Evolutionary conservation across 1,140 invertebrate genomes (phyloP).

Genomic region (Idris sp.): DNA sequence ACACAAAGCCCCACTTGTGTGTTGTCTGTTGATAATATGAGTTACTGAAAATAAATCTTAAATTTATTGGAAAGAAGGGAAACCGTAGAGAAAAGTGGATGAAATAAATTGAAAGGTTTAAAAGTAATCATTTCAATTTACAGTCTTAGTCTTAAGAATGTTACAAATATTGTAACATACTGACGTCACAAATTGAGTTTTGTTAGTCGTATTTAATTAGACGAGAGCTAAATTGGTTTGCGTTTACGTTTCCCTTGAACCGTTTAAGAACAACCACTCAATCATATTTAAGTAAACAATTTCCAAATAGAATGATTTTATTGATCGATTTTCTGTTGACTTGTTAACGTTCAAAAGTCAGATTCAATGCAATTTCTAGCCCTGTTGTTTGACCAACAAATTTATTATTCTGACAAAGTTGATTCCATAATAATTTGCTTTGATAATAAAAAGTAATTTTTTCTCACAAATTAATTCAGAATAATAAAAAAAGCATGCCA

Average conservation of each 20-base stretch:
- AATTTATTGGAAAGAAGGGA: conserved; percentile 14
- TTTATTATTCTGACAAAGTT: too few relatives aligned
- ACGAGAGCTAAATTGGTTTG: not conserved
- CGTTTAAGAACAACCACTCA: not conserved
- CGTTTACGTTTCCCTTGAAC: not conserved
- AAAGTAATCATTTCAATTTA: conserved; percentile 29
- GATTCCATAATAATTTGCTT: too few relatives aligned
- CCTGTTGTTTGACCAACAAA: too few relatives aligned
- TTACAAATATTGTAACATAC: conserved; percentile 9
- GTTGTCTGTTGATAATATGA: conserved; percentile 3
- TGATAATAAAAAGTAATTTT: too few relatives aligned
- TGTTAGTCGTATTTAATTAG: too few relatives aligned
- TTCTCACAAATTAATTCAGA: too few relatives aligned
- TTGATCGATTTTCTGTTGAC: too few relatives aligned
- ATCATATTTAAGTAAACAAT: conserved; percentile 8
- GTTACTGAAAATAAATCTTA: conserved; percentile 17
- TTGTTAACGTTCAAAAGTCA: too few relatives aligned
- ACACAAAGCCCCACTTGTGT: too few relatives aligned
- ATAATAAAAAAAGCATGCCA: too few relatives aligned
- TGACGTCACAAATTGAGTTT: not conserved
- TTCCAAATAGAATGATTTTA: too few relatives aligned
- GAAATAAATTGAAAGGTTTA: not conserved
- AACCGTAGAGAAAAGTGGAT: conserved; percentile 6
- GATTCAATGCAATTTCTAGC: too few relatives aligned
- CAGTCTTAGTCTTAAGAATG: conserved; percentile 1